Base-by-base conservation (phyloP, 2,113 vertebrate species). In the Malurus melanocephalus region DNA sequence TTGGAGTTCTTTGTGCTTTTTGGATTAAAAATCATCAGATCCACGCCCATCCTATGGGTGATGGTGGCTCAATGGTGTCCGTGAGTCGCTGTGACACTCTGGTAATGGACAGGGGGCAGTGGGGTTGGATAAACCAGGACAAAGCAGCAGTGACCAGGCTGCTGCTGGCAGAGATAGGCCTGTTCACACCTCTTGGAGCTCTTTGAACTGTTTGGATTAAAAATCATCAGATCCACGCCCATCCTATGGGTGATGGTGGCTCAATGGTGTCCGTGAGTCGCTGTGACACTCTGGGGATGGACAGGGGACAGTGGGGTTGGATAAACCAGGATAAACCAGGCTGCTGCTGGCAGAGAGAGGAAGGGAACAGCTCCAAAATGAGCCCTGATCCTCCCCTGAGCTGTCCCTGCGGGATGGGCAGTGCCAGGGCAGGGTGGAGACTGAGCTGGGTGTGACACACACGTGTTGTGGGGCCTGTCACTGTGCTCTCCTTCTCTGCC, bases 191-290 rank as follows among this genome's bases (percentile, higher is more conserved):
- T 65, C 72, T 48, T 6, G 27, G 48, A 55, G 35, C 61, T 9
- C 84, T 30, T 61, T 0, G 15, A 57, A 11, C 33, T 49, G 59
- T 32, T 38, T 5, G 32, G 46, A 22, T 78, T 16, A 16, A 13
- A 2, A 20, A 1, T 4, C 2, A 2, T 32, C 1, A 16, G 72
- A 23, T 6, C 30, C 21, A 6, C 3, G 5, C 1, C 8, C 32
- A 0, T 7, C 0, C 0, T 4, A 5, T 5, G 38, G 28, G 28
- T n/a, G 3, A 5, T 0, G 2, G n/a, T n/a, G n/a, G n/a, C n/a
- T n/a, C n/a, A n/a, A n/a, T n/a, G n/a, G 17, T 26, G 32, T 35
- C 27, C 3, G 0, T 14, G 64, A 24, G 64, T 51, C 30, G 11
- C 33, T 0, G 1, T 4, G 9, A 27, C 57, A 7, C 67, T 43